Conservation (phyloP, 2,888 invertebrate species). For the Archips crataeganus region DNA sequence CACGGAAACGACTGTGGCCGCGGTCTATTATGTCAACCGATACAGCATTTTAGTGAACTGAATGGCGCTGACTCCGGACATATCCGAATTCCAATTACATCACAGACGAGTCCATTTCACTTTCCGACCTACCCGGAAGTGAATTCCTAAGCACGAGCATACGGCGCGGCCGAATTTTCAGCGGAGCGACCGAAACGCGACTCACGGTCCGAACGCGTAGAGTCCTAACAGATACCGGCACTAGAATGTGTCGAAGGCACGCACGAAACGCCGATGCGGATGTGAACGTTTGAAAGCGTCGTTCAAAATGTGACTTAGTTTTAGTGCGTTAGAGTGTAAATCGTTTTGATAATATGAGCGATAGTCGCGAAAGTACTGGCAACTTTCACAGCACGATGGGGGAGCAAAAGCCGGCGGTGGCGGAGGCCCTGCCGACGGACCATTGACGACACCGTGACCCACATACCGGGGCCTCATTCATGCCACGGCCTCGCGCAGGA, state of each 20-base stretch:
- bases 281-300: constrained; percentile 74
- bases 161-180: constrained; percentile 77
- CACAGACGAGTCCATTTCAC: constrained; percentile 86
- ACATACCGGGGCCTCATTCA: constrained; percentile 84
- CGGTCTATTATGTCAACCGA: constrained; percentile 80
- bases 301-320: constrained; percentile 77
- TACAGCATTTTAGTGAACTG: constrained; percentile 83
- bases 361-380: constrained; percentile 84
- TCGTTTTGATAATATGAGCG: constrained; percentile 63
- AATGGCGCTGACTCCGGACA: constrained; percentile 83
- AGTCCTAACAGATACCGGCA: constrained; percentile 54
- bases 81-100: constrained; percentile 86
- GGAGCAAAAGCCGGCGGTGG: constrained; percentile 75
- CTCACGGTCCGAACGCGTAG: constrained; percentile 60
- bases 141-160: constrained; percentile 85
- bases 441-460: constrained; percentile 86
- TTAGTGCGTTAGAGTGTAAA: constrained; percentile 75
- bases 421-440: constrained; percentile 78
- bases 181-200: constrained; percentile 58
- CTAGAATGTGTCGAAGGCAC: constrained; percentile 71
- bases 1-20: constrained; percentile 66
- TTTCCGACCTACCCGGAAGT: constrained; percentile 86
- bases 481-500: constrained; percentile 81
- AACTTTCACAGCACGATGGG: constrained; percentile 83
- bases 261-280: constrained; percentile 81